Evolutionary conservation across 2,797 vertebrate genomes (phyloP).

Genomic region (Saxicola maurus): DNA sequence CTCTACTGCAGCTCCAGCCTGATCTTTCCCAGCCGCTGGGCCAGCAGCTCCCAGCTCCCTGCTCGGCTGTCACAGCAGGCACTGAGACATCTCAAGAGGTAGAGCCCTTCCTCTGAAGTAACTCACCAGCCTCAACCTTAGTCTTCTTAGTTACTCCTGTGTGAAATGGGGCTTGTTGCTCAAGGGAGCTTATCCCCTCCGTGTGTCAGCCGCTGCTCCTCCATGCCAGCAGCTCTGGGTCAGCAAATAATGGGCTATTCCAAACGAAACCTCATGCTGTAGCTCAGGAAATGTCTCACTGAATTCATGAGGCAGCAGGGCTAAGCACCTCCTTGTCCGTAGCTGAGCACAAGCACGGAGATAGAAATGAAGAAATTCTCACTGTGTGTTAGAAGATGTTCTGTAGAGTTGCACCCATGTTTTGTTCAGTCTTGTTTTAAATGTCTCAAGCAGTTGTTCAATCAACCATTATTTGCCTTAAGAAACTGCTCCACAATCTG

Average conservation of each 20-base stretch:
- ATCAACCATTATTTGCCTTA: not conserved
- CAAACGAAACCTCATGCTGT: not conserved
- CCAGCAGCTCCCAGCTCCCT: slow-evolving; percentile 35
- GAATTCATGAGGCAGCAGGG: not conserved
- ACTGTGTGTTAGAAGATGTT: not conserved
- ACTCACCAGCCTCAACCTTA: not conserved
- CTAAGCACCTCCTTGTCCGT: not conserved
- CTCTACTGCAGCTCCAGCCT: slow-evolving; percentile 51
- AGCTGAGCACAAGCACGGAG: not conserved
- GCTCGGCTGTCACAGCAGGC: slow-evolving; percentile 36
- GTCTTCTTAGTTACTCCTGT: not conserved
- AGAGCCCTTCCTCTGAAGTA: slow-evolving; percentile 1
- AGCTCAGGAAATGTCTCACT: not conserved
- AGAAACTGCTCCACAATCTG: not conserved
- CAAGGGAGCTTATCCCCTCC: not conserved
- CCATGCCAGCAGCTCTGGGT: not conserved
- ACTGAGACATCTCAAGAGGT: slow-evolving; percentile 71
- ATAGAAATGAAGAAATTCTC: not conserved
- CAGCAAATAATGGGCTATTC: not conserved
- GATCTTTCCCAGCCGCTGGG: slow-evolving; percentile 46
- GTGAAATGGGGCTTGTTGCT: not conserved
- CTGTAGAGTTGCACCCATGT: not conserved
- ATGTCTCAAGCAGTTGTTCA: slow-evolving; percentile 6
- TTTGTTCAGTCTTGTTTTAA: slow-evolving; percentile 42
- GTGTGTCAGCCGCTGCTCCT: accelerated